phyloP scores from a whole-genome alignment of 2,113 vertebrate genomes.

The Pseudolaguvia tuberculata region DNA sequence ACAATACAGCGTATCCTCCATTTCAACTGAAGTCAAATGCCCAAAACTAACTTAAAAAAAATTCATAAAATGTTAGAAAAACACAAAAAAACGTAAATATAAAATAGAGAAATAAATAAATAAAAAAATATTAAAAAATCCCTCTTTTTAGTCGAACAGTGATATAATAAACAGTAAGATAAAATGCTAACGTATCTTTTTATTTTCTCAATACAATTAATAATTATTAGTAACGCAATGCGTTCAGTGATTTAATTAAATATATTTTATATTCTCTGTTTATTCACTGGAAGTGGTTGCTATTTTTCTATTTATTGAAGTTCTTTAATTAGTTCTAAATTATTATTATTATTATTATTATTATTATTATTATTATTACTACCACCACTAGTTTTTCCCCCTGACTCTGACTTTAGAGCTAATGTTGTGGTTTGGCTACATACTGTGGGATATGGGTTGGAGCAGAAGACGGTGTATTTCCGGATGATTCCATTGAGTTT shows the following conservation, averaged over 20 bases:
- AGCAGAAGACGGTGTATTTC: constrained; percentile 98
- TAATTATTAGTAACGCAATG: too few relatives aligned
- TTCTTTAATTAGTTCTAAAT: neutral
- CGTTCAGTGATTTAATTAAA: neutral
- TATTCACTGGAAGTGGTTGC: neutral
- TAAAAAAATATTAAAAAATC: too few relatives aligned
- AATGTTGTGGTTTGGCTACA: constrained; percentile 39
- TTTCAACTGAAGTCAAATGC: too few relatives aligned
- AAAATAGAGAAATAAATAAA: too few relatives aligned
- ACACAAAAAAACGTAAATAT: neutral
- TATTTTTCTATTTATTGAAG: neutral
- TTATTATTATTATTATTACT: too few relatives aligned
- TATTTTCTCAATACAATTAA: neutral
- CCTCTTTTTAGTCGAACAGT: neutral
- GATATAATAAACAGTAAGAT: neutral
- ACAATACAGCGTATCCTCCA: too few relatives aligned
- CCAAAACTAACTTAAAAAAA: too few relatives aligned
- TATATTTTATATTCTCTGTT: neutral
- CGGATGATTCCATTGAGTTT: constrained; percentile 96
- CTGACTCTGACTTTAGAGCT: too few relatives aligned
- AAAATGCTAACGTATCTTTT: neutral
- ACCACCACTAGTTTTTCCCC: neutral
- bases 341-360: too few relatives aligned
- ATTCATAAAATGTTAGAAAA: neutral
- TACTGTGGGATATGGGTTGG: constrained; percentile 94